Conservation (phyloP, 2,797 vertebrate genomes). For the Threskiornis aethiopicus region DNA sequence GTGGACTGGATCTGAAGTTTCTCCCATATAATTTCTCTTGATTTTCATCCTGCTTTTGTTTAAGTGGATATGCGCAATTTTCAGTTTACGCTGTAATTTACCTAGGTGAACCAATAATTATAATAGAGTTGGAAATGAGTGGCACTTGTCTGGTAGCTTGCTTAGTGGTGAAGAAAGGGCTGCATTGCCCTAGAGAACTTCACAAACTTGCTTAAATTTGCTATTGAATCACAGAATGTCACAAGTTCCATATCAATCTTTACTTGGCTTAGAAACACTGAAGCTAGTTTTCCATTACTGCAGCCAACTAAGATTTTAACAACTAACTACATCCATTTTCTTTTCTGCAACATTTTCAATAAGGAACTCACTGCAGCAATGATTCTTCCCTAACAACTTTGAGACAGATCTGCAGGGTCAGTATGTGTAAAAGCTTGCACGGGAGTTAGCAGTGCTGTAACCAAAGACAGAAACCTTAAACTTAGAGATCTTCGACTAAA, state of each 20-base stretch:
- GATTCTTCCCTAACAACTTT: background rate
- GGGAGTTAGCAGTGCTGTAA: background rate
- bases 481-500: background rate
- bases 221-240: background rate
- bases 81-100: background rate
- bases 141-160: background rate
- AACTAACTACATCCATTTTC: background rate
- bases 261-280: background rate
- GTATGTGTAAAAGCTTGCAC: rapidly evolving
- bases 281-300: background rate
- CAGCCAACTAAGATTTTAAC: background rate
- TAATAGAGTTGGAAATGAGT: background rate
- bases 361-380: background rate
- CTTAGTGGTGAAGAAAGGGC: background rate
- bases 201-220: background rate
- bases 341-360: background rate
- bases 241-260: background rate
- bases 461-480: background rate
- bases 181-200: background rate
- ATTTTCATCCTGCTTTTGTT: background rate
- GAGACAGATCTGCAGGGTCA: background rate
- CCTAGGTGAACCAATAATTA: background rate
- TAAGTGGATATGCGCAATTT: background rate
- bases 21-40: background rate
- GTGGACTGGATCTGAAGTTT: background rate